Percentiles rank a stretch among this genome's conserved stretches.
These are phyloP conservation scores for Coleophora deauratella DNA, from an alignment of 2,888 invertebrate species.

Conservation along the genomic window DNA sequence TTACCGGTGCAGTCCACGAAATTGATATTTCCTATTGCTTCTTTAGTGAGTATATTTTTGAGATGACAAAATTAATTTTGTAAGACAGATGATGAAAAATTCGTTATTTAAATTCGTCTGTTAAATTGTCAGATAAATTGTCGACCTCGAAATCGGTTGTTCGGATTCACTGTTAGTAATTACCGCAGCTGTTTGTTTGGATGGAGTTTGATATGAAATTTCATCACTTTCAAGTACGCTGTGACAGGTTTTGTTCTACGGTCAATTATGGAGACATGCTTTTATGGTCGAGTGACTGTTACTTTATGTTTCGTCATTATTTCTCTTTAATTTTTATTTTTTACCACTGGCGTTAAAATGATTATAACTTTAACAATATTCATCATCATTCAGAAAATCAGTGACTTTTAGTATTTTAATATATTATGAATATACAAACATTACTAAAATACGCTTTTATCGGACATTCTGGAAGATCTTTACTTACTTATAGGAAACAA, in stretches of 20 bases:
- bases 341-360: neutral
- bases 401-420: no score
- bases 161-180: conserved; percentile 61
- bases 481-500: no score
- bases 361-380: neutral
- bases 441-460: no score
- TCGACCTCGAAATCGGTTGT: conserved; percentile 62
- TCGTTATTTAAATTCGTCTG: conserved; percentile 61
- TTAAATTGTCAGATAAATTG: conserved; percentile 65
- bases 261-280: conserved; percentile 18
- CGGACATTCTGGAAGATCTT: neutral
- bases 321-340: no score
- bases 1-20: conserved; percentile 5
- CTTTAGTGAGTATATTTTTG: conserved; percentile 12
- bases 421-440: no score
- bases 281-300: conserved; percentile 19
- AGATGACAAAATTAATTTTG: conserved; percentile 19
- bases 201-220: conserved; percentile 44
- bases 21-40: conserved; percentile 20
- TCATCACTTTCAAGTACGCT: conserved; percentile 11
- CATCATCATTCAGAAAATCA: no score
- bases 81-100: conserved; percentile 41
- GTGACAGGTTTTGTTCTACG: conserved; percentile 11
- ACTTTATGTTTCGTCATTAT: no score
- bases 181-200: conserved; percentile 34